Percentiles rank a stretch among this genome's conserved stretches.
Evolutionary conservation across 2,888 invertebrate genomes (phyloP).

Genomic region (Pristionchus entomophagus): DNA sequence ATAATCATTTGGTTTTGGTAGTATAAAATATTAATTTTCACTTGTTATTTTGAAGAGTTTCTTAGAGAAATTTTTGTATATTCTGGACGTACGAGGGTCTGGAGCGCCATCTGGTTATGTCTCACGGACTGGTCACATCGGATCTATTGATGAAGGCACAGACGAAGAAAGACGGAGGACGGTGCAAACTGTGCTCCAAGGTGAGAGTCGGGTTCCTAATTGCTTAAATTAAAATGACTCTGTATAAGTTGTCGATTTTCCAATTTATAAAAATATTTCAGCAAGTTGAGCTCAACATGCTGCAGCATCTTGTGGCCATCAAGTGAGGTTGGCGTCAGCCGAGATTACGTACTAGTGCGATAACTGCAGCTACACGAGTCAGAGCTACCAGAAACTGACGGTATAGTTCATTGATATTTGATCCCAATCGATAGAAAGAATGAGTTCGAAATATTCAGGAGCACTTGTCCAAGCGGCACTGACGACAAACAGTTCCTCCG

Average conservation of each 20-base stretch:
- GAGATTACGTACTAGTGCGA: slow-evolving; percentile 75
- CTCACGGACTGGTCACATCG: slow-evolving; percentile 93
- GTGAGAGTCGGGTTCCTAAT: slow-evolving; percentile 79
- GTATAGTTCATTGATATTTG: no score
- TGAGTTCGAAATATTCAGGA: slow-evolving; percentile 4
- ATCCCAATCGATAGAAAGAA: background rate
- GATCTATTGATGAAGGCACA: slow-evolving; percentile 96
- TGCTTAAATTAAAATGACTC: no score
- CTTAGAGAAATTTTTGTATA: no score
- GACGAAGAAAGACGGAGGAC: slow-evolving; percentile 92
- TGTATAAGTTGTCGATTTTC: background rate
- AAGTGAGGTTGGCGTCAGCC: slow-evolving; percentile 72
- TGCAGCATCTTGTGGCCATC: slow-evolving; percentile 74
- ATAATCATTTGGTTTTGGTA: background rate
- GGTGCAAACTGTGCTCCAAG: slow-evolving; percentile 94
- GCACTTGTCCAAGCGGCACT: slow-evolving; percentile 69
- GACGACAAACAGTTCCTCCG: slow-evolving; percentile 47
- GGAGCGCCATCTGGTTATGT: slow-evolving; percentile 92
- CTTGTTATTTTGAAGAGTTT: no score
- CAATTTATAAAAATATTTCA: slow-evolving; percentile 53
- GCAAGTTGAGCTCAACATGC: slow-evolving; percentile 75
- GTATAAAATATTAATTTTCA: no score
- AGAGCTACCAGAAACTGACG: slow-evolving; percentile 72
- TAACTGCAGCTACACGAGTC: slow-evolving; percentile 66
- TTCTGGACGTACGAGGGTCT: slow-evolving; percentile 98